Evolutionary conservation across 2,113 vertebrate genomes (phyloP), one percentile per base, ranked within the genome.

Genomic region (Entosphenus tridentatus): DNA sequence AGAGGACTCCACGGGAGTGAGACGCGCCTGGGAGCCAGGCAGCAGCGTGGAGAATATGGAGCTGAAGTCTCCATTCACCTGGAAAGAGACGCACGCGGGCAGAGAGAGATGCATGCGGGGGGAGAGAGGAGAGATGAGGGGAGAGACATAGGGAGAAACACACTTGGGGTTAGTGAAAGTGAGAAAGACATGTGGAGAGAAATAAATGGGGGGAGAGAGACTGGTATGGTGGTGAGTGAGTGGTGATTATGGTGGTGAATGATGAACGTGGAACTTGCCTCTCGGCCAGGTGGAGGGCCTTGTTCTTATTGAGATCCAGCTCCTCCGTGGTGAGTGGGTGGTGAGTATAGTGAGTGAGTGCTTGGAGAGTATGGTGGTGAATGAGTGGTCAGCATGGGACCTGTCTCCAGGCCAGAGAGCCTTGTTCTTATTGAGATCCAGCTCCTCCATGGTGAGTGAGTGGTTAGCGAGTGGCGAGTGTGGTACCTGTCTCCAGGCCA

Each of bases 1-100:
- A 39, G 39, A 39, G 2, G 72, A 79, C 72, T 87, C 85, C 2
- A 74, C 80, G n/a, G 85, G 77, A 56, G 77, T 81, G 71, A 98
- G 78, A 73, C 76, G 82, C 39, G 89, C 93, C 70, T 78, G 86
- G 69, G 89, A 82, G 57, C 88, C 93, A 2, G 90, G 90, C 57
- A 98, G 76, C 70, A 98, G 81, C 0, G 78, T 87, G 71, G 89
- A 89, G 78, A 98, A 97, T 74, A 98, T 98, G 11, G 89, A 92
- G 55, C 86, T 84, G 70, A 98, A 92, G 76, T 95, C 89, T 73
- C 83, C 80, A 78, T 96, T 95, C 14, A 96, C 93, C 93, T 98
- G 55, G 14, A 76, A 77, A 55, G 67, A 70, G 70, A 58, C 70
- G 62, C 57, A 72, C 6, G 54, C 4, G 54, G 7, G 12, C 12